Base-by-base conservation (phyloP, 64 coral and sea anemone species). In the Hydrozoanthus tunicans region DNA sequence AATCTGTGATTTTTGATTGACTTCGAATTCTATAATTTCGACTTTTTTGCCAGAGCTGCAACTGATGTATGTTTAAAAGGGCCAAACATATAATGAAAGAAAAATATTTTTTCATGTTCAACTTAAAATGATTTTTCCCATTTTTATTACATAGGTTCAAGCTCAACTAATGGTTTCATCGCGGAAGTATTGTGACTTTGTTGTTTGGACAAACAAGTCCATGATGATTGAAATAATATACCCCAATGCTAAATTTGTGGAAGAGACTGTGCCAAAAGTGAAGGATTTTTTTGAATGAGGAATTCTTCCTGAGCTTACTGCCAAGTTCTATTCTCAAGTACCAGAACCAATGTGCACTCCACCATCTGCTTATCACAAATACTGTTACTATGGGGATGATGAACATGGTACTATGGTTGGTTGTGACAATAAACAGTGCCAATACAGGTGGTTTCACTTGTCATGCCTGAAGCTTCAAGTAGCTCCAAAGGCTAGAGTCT, bases 211-310 rank as follows among this genome's bases (percentile, higher is more conserved):
- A 63, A 66, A 85, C 17, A 26, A 72, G 23, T 72, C 69, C 15
- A 72, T 72, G 69, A 17, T 72, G 69, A 72, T 72, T 0, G 69
- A 72, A 26, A 72, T 5, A 25, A 72, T 72, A 17, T 72, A 72
- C 69, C 69, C 69, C 69, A 72, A 85, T 85, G 26, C 56, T 85
- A 52, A 85, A 62, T 85, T 85, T 85, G 51, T 25, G 17, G n/a
- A 62, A 64, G 82, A 65, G 32, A 43, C 32, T 43, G 32, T 43
- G 13, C n/a, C 59, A 15, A 73, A 56, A 62, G 86, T 70, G 10
- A 77, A 59, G 27, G 70, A 89, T 61, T 89, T 89, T 59, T 71
- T 89, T 58, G 17, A 56, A 13, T 15, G 17, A 20, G 20, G 20
- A 20, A 20, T 20, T 20, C 20, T 20, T 20, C 20, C 20, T 20